phyloP scores from a whole-genome alignment of 2,113 vertebrate species.

The Pagrus major region DNA sequence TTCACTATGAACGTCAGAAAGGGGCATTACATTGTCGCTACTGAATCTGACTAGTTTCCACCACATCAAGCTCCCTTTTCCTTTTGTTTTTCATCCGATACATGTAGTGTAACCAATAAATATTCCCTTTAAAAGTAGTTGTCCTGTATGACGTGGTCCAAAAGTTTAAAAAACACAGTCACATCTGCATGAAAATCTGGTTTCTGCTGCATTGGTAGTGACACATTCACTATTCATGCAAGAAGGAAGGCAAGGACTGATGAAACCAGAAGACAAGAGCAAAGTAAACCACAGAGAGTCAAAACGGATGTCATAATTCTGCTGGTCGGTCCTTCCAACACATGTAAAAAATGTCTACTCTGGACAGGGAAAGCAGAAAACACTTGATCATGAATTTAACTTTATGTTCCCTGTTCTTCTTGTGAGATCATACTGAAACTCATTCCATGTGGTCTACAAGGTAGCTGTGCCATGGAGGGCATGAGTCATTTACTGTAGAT shows the following conservation, averaged over 20 bases:
- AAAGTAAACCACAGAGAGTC: slow-evolving; percentile 36
- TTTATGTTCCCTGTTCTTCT: slow-evolving; percentile 33
- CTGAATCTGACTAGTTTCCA: slow-evolving; percentile 42
- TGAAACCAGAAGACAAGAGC: slow-evolving; percentile 21
- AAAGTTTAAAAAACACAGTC: slow-evolving; percentile 39
- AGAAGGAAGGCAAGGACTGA: slow-evolving; percentile 17
- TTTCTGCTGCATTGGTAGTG: neutral
- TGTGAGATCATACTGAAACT: slow-evolving; percentile 43
- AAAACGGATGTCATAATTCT: slow-evolving; percentile 40
- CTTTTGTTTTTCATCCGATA: slow-evolving; percentile 31
- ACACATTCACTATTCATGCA: slow-evolving; percentile 11
- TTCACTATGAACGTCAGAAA: slow-evolving; percentile 66
- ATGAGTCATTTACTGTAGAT: slow-evolving; percentile 74
- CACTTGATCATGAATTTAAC: slow-evolving; percentile 39
- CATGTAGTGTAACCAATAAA: slow-evolving; percentile 21
- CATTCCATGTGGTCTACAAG: slow-evolving; percentile 55
- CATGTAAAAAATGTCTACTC: neutral
- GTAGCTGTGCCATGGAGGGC: slow-evolving; percentile 41
- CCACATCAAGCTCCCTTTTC: slow-evolving; percentile 16
- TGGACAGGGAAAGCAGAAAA: slow-evolving; percentile 25
- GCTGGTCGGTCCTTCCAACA: slow-evolving; percentile 45
- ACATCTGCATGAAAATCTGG: slow-evolving; percentile 29
- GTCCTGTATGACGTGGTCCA: slow-evolving; percentile 13
- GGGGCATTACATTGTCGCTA: slow-evolving; percentile 70
- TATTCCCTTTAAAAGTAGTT: slow-evolving; percentile 28